Evolutionary conservation across 2,888 invertebrate genomes (phyloP), one percentile per base, ranked within the genome.

Genomic region (Drosophila flavopinicola): DNA sequence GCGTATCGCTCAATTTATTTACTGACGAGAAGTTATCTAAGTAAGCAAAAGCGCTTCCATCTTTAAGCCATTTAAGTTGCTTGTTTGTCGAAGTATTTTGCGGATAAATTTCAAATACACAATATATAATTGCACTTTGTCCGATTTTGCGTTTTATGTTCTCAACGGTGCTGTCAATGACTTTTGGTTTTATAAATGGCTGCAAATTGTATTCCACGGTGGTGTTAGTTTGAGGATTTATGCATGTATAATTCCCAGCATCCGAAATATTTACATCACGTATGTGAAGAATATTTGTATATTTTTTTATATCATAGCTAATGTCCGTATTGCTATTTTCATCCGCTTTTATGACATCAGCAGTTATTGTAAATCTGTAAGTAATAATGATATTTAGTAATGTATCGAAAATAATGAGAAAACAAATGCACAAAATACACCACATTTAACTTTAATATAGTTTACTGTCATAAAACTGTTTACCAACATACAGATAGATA

Each of bases 231-330:
- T 91, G 91, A n/a, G 88, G 82, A 15, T 92, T 92, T 35, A 74
- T 92, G 83, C 94, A 94, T 0, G 92, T 92, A 79, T 94, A 94
- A 82, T 93, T 92, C 20, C 94, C 94, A 45, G 92, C 92, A 87
- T 94, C 94, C 49, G 92, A 91, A 58, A 93, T 91, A 75, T 92
- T 92, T 17, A 93, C 92, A 76, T 92, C 91, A 35, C 91, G 88
- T 66, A 94, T 92, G 59, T 92, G 92, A 39, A 94, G 89, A 59
- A 65, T 63, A 92, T 92, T 83, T 23, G 70, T 75, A 67, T 84
- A 88, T 15, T 71, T 48, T 91, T 71, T 57, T 23, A 75, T 39
- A 29, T 60, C 51, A 75, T 33, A 27, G 15, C 27, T 71, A 23
- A 35, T 56, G 38, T 51, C 66, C 25, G 44, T 25, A 29, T 42